Conservation (phyloP, 37 sponge, comb jelly and placozoan genomes). For the Hexactinellida sp. region DNA sequence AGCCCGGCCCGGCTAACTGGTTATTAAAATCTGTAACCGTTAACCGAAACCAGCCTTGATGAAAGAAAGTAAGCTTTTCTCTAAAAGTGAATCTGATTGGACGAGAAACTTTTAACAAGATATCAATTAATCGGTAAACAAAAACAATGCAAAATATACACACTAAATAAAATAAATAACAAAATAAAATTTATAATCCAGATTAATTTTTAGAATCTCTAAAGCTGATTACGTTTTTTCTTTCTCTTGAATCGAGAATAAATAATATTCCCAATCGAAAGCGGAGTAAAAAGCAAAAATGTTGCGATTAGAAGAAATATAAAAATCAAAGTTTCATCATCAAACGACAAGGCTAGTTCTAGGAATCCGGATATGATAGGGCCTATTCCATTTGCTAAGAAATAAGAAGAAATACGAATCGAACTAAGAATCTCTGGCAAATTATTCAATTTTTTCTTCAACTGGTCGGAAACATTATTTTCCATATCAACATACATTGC, state of each 20-base stretch:
- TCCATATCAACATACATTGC: slow-evolving; percentile 5
- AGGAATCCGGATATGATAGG: background rate
- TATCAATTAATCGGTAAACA: no score
- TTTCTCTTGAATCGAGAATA: background rate
- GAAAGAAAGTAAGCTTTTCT: no score
- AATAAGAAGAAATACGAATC: background rate
- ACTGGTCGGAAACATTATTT: background rate
- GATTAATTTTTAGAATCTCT: no score
- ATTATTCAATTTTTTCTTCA: background rate
- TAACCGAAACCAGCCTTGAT: no score
- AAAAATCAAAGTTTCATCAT: slow-evolving; percentile 9
- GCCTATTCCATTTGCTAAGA: background rate
- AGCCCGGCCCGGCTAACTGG: no score
- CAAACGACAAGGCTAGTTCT: background rate
- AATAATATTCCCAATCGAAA: background rate
- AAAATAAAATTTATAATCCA: no score
- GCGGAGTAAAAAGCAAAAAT: background rate
- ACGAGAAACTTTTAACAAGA: no score
- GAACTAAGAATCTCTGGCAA: background rate
- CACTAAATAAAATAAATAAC: no score
- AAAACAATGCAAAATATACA: no score
- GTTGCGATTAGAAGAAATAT: background rate
- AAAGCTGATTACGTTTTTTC: no score
- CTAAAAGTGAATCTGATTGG: no score
- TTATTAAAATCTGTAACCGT: no score